phyloP scores from a whole-genome alignment of 2,113 vertebrate species.

The Etia nguti region DNA sequence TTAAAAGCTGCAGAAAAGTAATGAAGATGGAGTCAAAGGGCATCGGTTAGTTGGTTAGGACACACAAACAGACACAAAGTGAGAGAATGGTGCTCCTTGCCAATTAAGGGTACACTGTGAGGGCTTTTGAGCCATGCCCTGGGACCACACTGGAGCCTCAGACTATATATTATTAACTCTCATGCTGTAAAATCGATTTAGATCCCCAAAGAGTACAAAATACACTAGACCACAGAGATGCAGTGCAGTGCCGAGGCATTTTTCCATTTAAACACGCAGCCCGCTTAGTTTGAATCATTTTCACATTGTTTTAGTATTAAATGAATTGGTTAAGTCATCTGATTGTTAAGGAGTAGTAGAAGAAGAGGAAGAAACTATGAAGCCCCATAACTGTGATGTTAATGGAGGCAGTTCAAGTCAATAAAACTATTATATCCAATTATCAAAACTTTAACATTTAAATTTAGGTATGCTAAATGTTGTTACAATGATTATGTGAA shows the following conservation, averaged over 20 bases:
- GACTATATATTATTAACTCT: conserved; percentile 20
- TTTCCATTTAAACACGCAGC: neutral
- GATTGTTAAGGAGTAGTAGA: neutral
- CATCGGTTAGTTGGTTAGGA: neutral
- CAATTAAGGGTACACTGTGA: neutral
- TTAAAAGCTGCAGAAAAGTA: neutral
- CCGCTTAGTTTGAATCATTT: neutral
- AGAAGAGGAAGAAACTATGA: neutral
- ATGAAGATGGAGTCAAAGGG: neutral
- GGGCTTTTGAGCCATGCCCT: neutral
- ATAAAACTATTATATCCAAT: neutral
- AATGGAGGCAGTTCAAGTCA: neutral
- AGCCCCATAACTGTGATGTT: neutral
- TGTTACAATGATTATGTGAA: neutral
- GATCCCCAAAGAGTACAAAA: neutral
- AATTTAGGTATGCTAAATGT: neutral
- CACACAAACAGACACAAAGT: neutral
- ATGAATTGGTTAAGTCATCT: neutral
- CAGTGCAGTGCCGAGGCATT: neutral
- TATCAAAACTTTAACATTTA: neutral
- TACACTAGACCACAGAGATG: neutral
- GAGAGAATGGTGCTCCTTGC: neutral
- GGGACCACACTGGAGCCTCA: neutral
- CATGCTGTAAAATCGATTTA: conserved; percentile 17
- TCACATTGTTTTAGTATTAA: neutral